Evolutionary conservation across 2,797 vertebrate species (phyloP).

Genomic region (Acrossocheilus wenchowensis): DNA sequence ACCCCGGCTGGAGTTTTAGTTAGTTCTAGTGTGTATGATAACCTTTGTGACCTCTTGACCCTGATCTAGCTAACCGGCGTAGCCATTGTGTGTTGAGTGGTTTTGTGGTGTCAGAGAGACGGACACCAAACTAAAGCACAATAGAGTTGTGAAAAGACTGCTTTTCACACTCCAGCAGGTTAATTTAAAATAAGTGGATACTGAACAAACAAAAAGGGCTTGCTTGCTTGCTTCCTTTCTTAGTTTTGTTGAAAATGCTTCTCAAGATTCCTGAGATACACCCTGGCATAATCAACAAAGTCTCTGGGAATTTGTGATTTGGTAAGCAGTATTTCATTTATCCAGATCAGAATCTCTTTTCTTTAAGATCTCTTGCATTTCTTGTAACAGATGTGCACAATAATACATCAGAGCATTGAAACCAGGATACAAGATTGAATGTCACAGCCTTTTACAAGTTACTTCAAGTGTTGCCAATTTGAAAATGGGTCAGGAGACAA

Average conservation of each 20-base stretch:
- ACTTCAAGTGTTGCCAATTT: not conserved
- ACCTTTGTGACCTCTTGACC: conserved; percentile 50
- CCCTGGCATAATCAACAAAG: not conserved
- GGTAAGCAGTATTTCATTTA: not conserved
- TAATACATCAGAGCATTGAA: not conserved
- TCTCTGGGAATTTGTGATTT: not conserved
- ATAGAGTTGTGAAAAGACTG: conserved; percentile 13
- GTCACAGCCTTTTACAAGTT: conserved; percentile 9
- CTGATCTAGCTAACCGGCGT: conserved; percentile 24
- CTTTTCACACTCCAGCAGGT: conserved; percentile 7
- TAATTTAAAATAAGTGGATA: conserved; percentile 27
- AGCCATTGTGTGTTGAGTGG: conserved; percentile 26
- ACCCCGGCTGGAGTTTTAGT: conserved; percentile 38
- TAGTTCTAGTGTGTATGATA: conserved; percentile 54
- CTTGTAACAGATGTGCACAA: not conserved
- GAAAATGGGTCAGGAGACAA: not conserved
- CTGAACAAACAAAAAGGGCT: conserved; percentile 13
- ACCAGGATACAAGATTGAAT: conserved; percentile 2
- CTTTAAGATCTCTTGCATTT: not conserved
- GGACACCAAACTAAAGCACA: conserved; percentile 7
- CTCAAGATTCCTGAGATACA: not conserved
- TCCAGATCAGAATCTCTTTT: not conserved
- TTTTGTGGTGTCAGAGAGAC: conserved; percentile 36
- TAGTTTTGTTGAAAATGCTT: conserved; percentile 7
- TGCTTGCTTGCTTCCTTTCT: not conserved